Evolutionary conservation across 2,797 vertebrate genomes (phyloP).

Genomic region (Enteromius fasciolatus): DNA sequence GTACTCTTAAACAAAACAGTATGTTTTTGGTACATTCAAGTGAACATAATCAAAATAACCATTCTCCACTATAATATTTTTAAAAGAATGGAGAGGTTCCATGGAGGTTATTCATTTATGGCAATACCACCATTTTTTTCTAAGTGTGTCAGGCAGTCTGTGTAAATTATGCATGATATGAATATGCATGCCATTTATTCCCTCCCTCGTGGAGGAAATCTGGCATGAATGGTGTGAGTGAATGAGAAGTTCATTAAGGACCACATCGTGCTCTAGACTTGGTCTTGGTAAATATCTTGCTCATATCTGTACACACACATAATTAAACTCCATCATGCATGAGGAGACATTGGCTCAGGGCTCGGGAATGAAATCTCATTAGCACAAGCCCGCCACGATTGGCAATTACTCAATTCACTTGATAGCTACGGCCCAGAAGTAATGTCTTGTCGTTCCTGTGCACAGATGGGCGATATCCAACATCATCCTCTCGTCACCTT

Average conservation of each 20-base stretch:
- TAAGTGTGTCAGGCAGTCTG: not conserved
- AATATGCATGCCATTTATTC: not conserved
- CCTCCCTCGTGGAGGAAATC: not conserved
- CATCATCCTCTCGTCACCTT: conserved; percentile 19
- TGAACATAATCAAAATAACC: not conserved
- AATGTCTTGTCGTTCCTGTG: conserved; percentile 37
- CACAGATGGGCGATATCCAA: conserved; percentile 42
- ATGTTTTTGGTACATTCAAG: not conserved
- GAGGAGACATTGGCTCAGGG: conserved; percentile 34
- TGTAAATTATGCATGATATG: not conserved
- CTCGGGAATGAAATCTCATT: conserved; percentile 56
- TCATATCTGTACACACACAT: conserved; percentile 17
- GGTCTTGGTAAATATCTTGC: conserved; percentile 15
- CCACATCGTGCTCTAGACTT: conserved; percentile 5
- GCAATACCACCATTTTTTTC: not conserved
- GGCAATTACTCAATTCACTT: conserved; percentile 52
- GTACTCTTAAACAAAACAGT: not conserved
- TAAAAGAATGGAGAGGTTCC: not conserved
- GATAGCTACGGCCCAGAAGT: conserved; percentile 55
- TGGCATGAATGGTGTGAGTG: not conserved
- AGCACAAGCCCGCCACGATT: conserved; percentile 45
- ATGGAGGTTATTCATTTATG: not conserved
- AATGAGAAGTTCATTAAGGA: not conserved
- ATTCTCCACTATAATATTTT: not conserved
- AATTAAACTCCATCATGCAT: conserved; percentile 42